Evolutionary conservation across 2,797 vertebrate species (phyloP), one percentile per base, ranked within the genome.

Genomic region (Sus cebifrons): DNA sequence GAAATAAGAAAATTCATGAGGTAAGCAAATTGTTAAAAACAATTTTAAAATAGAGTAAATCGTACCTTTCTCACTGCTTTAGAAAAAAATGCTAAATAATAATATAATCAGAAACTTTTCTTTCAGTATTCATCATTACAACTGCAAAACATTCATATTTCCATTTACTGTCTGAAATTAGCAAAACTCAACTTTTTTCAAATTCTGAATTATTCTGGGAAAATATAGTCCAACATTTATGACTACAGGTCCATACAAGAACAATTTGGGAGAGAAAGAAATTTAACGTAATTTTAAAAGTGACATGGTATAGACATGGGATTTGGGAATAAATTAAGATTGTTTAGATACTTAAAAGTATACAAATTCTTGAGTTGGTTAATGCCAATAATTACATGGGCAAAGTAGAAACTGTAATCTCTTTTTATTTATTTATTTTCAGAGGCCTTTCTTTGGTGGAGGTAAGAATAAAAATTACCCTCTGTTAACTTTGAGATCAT

Each of bases 111-210:
- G 23, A 96, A 82, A 75, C 62, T 67, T 81, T 81, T 13, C 12
- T 58, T 84, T 83, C 68, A 10, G 20, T 60, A 85, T 27, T 36
- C 23, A 85, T 40, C 20, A 64, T 36, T 82, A 95, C 79, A 83
- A 95, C 21, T 79, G 16, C 16, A 74, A 93, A 95, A 67, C 5
- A 88, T 81, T 89, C 54, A 88, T 17, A 82, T 62, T 92, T 77
- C 17, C 14, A 92, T 87, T 77, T 78, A 77, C 23, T 74, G 9
- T 67, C 16, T 89, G 4, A 85, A 85, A 86, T 83, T 56, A 75
- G 15, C 40, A 94, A 74, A 91, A 6, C 5, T 82, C 27, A 77
- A 71, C 4, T 21, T 83, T 62, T 40, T 20, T 1, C 10, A 92
- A 77, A 60, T 32, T 12, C 15, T 92, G 6, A 3, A 82, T 93